A percentile compares a stretch with the other conserved stretches of the same genome.
These are phyloP conservation scores for Salarias fasciatus DNA, from an alignment of 2,797 vertebrate genomes.

Conservation along the genomic window DNA sequence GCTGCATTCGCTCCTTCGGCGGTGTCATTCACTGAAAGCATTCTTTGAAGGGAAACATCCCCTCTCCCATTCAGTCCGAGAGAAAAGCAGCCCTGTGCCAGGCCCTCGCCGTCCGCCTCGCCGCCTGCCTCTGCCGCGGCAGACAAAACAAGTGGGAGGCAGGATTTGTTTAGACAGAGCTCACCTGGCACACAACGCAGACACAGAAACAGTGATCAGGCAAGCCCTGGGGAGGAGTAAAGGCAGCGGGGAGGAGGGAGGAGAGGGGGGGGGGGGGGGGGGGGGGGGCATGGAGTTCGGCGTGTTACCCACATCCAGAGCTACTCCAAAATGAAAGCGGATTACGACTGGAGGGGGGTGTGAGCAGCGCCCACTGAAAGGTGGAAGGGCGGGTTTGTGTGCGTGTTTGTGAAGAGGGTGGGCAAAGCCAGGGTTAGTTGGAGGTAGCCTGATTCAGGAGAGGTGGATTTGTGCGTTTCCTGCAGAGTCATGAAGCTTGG, in stretches of 20 bases:
- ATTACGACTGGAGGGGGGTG: conserved; percentile 59
- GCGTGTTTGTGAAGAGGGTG: conserved; percentile 25
- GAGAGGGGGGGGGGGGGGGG: conserved; percentile 11
- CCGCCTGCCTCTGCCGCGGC: conserved; percentile 62
- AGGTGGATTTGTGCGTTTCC: conserved; percentile 16
- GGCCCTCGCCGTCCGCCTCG: conserved; percentile 48
- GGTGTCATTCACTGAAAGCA: conserved; percentile 23
- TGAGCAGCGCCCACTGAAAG: conserved; percentile 29
- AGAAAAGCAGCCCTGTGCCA: conserved; percentile 63
- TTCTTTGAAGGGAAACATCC: conserved; percentile 37
- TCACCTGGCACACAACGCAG: conserved; percentile 77
- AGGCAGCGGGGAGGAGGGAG: conserved; percentile 29
- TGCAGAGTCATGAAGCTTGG: conserved; percentile 15
- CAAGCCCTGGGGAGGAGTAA: conserved; percentile 65
- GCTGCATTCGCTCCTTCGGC: conserved; percentile 29
- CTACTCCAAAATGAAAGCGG: conserved; percentile 52
- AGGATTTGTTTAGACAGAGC: conserved; percentile 83
- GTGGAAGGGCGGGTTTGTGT: conserved; percentile 36
- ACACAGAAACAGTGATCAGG: conserved; percentile 76
- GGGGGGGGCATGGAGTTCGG: conserved; percentile 34
- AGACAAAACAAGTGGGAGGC: conserved; percentile 84
- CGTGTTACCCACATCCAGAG: conserved; percentile 20
- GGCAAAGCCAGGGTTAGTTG: conserved; percentile 13
- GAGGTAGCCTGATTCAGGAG: conserved; percentile 40
- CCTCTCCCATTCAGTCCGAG: conserved; percentile 26